These are phyloP conservation scores for Scolanthus callimorphus DNA, from an alignment of 92 coral and sea anemone genomes.

Conservation along the genomic window DNA sequence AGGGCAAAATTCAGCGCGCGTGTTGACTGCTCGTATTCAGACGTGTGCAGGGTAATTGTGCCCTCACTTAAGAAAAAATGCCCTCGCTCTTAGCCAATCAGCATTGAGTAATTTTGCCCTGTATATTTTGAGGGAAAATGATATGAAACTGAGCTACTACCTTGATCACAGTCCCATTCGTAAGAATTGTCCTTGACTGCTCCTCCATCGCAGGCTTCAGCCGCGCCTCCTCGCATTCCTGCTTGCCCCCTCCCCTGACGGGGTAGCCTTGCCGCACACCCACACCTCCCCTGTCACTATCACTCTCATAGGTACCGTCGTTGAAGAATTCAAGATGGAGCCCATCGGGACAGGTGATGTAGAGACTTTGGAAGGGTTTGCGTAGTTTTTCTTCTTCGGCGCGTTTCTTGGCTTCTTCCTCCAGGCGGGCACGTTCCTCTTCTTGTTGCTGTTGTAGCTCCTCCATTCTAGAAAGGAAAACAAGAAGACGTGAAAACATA, in stretches of 20 bases:
- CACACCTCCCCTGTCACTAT: conserved; percentile 76
- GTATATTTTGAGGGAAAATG: too few relatives aligned
- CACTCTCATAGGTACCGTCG: conserved; percentile 60
- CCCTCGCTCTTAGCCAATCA: too few relatives aligned
- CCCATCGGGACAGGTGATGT: conserved; percentile 91
- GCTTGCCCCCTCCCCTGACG: conserved; percentile 63
- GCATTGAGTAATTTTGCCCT: too few relatives aligned
- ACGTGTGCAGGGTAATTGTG: too few relatives aligned
- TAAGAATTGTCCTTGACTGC: conserved; percentile 71
- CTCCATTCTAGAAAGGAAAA: conserved; percentile 45
- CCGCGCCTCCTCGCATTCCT: conserved; percentile 50
- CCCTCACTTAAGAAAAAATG: too few relatives aligned
- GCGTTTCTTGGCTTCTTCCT: conserved; percentile 51
- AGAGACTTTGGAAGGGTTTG: conserved; percentile 81
- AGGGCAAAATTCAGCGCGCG: too few relatives aligned
- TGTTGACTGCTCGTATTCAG: too few relatives aligned
- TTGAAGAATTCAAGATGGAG: conserved; percentile 82
- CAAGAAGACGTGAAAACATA: too few relatives aligned
- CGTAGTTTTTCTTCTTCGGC: conserved; percentile 58
- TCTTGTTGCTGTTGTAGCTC: conserved; percentile 85
- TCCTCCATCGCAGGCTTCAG: conserved; percentile 80
- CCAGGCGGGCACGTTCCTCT: conserved; percentile 63
- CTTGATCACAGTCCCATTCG: conserved; percentile 93
- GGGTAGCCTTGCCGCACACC: conserved; percentile 86
- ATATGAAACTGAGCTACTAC: too few relatives aligned